Evolutionary conservation across 53 echinoderm and acorn worm species (phyloP).

Genomic region (Henricia sp.): DNA sequence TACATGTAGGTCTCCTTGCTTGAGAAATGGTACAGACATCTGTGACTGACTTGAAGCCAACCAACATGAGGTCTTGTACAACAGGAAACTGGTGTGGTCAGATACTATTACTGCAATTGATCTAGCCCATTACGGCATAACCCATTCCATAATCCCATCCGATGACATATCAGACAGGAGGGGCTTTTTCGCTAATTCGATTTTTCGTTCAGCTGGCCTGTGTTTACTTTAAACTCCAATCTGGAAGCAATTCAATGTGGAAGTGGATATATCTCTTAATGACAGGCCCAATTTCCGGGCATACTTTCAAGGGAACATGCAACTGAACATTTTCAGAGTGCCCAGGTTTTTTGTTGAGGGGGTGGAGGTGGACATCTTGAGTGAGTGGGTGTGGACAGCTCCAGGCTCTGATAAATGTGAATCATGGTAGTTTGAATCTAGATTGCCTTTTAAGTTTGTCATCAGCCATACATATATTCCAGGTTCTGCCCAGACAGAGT

Average conservation of each 20-base stretch:
- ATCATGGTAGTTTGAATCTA: no score
- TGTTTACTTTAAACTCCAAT: slow-evolving; percentile 44
- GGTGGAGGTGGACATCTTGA: not conserved
- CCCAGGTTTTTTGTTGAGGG: not conserved
- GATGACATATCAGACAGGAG: slow-evolving; percentile 35
- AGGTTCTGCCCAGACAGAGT: no score
- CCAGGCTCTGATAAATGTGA: slow-evolving; percentile 1
- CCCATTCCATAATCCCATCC: not conserved
- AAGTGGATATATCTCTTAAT: slow-evolving; percentile 35
- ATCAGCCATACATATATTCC: no score
- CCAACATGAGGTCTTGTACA: not conserved
- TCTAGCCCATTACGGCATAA: slow-evolving; percentile 37
- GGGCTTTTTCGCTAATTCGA: slow-evolving; percentile 18
- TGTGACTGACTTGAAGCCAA: not conserved
- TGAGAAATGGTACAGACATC: no score
- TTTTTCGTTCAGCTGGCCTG: slow-evolving; percentile 33
- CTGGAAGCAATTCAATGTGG: slow-evolving; percentile 36
- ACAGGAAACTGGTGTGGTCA: slow-evolving; percentile 25
- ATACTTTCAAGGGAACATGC: not conserved
- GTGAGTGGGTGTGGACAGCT: not conserved
- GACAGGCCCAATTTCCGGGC: slow-evolving; percentile 56
- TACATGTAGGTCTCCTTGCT: no score
- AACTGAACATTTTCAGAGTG: not conserved
- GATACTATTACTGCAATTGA: slow-evolving; percentile 21
- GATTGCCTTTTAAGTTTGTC: no score